Conservation (phyloP, 2,888 invertebrate genomes). For the Cataglyphis cursor region DNA sequence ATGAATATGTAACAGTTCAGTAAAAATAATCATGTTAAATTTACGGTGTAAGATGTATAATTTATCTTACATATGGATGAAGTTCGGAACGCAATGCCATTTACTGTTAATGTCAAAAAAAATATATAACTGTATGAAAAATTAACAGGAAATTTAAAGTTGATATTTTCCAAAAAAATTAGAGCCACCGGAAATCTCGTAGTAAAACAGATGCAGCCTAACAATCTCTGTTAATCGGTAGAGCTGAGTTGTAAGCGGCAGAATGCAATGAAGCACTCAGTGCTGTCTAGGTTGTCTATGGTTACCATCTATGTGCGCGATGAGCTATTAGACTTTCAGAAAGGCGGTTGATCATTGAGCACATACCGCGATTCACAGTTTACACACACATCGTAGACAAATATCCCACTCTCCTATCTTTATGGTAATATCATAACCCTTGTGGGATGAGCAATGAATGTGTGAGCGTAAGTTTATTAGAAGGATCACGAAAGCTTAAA, state of each 20-base stretch:
- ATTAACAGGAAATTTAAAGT: conserved; percentile 54
- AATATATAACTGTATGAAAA: neutral
- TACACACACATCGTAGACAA: conserved; percentile 81
- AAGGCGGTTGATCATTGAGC: conserved; percentile 80
- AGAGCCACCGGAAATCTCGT: conserved; percentile 66
- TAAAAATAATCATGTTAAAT: conserved; percentile 2
- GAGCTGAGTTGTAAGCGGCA: conserved; percentile 68
- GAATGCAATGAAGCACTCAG: conserved; percentile 62
- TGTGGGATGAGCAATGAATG: conserved; percentile 68
- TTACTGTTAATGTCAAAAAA: conserved; percentile 5
- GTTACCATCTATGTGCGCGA: conserved; percentile 76
- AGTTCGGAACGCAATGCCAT: neutral
- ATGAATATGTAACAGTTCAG: conserved; percentile 42
- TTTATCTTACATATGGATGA: neutral
- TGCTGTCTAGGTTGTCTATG: conserved; percentile 77
- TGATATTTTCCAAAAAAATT: conserved; percentile 58
- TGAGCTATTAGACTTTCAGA: conserved; percentile 81
- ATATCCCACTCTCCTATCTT: conserved; percentile 72
- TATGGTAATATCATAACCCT: conserved; percentile 74
- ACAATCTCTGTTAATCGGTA: conserved; percentile 57
- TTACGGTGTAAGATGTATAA: neutral
- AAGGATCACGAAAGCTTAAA: conserved; percentile 76
- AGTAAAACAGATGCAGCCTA: conserved; percentile 66
- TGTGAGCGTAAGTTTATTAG: conserved; percentile 78
- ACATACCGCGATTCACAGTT: conserved; percentile 79